Evolutionary conservation across 2,797 vertebrate genomes (phyloP).

Genomic region (Tachyglossus aculeatus): DNA sequence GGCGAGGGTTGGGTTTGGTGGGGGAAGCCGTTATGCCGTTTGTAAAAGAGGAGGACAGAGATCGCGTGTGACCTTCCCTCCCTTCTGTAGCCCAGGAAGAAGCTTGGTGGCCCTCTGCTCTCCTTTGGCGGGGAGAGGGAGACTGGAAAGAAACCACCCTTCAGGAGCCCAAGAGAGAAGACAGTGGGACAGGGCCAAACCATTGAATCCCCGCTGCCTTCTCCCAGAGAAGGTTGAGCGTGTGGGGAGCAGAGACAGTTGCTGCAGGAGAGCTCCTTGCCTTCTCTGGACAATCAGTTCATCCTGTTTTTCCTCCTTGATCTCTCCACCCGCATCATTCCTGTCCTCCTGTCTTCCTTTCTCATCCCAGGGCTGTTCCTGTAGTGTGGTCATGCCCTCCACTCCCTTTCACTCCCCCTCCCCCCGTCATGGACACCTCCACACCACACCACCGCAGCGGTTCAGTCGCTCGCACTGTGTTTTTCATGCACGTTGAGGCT

Average conservation of each 20-base stretch:
- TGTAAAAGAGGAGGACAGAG: conserved; percentile 9
- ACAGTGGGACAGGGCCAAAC: conserved; percentile 6
- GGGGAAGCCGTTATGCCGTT: background rate
- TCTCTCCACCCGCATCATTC: conserved; percentile 63
- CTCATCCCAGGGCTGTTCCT: conserved; percentile 58
- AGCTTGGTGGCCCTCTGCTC: background rate
- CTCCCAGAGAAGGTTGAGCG: conserved; percentile 39
- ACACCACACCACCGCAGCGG: conserved; percentile 55
- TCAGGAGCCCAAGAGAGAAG: background rate
- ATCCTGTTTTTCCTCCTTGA: conserved; percentile 51
- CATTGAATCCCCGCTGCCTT: conserved; percentile 20
- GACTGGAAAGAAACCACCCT: background rate
- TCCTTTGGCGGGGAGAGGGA: background rate
- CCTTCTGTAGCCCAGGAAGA: background rate
- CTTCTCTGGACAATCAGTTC: conserved; percentile 53
- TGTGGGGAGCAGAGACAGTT: conserved; percentile 36
- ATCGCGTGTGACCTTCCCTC: background rate
- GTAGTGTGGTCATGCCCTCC: conserved; percentile 68
- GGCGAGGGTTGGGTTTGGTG: fast-evolving
- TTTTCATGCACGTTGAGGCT: conserved; percentile 81
- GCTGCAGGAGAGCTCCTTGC: conserved; percentile 1
- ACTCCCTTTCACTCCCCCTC: conserved; percentile 44
- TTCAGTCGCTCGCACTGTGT: conserved; percentile 75
- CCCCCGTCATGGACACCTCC: background rate
- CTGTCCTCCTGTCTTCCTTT: conserved; percentile 62